phyloP scores from a whole-genome alignment of 2,888 invertebrate species.

The Craniophora ligustri region DNA sequence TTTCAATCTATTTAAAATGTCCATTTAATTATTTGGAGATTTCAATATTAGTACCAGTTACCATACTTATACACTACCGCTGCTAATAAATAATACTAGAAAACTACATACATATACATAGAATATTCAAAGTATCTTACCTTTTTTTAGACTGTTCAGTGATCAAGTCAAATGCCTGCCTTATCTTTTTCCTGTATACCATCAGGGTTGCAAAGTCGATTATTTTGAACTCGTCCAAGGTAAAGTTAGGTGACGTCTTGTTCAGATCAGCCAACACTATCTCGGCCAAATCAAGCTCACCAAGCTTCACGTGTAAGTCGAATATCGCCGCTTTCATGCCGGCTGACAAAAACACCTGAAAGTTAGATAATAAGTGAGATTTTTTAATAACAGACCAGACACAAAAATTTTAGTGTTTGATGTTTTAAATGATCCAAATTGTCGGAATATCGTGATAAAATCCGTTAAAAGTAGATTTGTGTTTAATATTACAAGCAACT shows the following conservation, averaged over 20 bases:
- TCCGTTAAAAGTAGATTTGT: background rate
- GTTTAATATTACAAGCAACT: constrained; percentile 37
- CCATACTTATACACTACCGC: too few species aligned
- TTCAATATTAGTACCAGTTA: too few species aligned
- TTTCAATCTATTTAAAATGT: too few species aligned
- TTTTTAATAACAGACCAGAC: too few species aligned
- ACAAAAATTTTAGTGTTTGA: too few species aligned
- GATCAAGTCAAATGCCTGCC: constrained; percentile 83
- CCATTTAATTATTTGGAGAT: too few species aligned
- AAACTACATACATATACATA: background rate
- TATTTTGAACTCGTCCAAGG: constrained; percentile 90
- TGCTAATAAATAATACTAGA: too few species aligned
- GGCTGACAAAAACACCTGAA: constrained; percentile 86
- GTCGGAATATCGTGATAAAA: too few species aligned
- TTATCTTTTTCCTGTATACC: constrained; percentile 80
- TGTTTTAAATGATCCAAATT: too few species aligned
- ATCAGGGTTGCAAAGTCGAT: constrained; percentile 90
- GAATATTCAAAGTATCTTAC: constrained; percentile 61
- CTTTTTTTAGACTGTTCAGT: constrained; percentile 81
- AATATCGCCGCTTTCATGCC: constrained; percentile 91
- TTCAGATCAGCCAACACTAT: constrained; percentile 85
- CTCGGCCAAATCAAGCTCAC: constrained; percentile 87
- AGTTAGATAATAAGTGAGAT: background rate
- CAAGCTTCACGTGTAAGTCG: constrained; percentile 88
- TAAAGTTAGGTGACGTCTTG: constrained; percentile 85